Percentiles rank a stretch among this genome's conserved stretches.
Evolutionary conservation across 2,888 invertebrate genomes (phyloP).

Genomic region (Spilarctia lutea): DNA sequence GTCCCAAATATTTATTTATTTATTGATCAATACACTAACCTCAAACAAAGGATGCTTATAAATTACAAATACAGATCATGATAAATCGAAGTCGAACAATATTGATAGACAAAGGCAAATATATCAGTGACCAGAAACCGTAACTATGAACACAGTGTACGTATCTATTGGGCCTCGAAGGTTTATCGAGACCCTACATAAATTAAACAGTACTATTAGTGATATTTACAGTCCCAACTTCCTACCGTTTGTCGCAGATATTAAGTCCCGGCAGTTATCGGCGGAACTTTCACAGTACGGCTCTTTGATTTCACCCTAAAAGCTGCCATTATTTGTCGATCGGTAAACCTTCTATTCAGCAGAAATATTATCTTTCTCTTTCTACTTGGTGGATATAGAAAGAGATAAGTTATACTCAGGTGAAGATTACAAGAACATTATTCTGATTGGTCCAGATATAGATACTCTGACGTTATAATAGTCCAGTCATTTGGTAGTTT

Average conservation of each 20-base stretch:
- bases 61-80: not conserved
- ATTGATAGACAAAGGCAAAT: not conserved
- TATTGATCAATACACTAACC: not conserved
- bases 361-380: conserved; percentile 23
- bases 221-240: conserved; percentile 49
- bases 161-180: conserved; percentile 30
- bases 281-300: conserved; percentile 54
- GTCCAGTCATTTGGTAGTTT: too few relatives aligned
- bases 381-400: conserved; percentile 6
- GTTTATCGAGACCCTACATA: conserved; percentile 46
- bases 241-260: conserved; percentile 46
- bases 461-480: not conserved
- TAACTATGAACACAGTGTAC: conserved; percentile 7
- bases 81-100: not conserved
- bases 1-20: too few relatives aligned
- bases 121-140: conserved; percentile 8
- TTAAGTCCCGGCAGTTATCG: conserved; percentile 65
- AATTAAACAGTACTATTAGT: conserved; percentile 45
- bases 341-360: conserved; percentile 33
- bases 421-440: conserved; percentile 36
- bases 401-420: conserved; percentile 24
- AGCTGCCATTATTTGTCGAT: conserved; percentile 32
- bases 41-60: not conserved
- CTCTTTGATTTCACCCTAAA: conserved; percentile 52
- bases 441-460: conserved; percentile 42